Evolutionary conservation across 2,888 invertebrate genomes (phyloP).

Genomic region (Drosophila leonis): DNA sequence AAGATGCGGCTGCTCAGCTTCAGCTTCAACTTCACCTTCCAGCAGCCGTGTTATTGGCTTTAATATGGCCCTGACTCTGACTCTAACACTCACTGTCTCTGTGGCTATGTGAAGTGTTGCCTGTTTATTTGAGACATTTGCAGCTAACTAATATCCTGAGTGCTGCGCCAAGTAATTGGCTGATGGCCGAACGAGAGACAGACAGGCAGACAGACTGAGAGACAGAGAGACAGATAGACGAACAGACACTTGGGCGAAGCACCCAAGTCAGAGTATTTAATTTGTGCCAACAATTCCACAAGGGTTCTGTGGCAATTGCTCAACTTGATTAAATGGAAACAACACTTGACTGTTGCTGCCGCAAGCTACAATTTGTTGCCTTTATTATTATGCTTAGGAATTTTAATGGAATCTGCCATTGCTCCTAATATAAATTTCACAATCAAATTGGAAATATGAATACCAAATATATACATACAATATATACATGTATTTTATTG

Average conservation of each 20-base stretch:
- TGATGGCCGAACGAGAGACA: constrained; percentile 24
- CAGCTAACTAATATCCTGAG: constrained; percentile 65
- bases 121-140: constrained; percentile 61
- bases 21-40: constrained; percentile 5
- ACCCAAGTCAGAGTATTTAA: constrained; percentile 32
- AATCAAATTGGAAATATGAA: not conserved
- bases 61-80: constrained; percentile 47
- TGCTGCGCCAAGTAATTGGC: constrained; percentile 61
- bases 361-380: constrained; percentile 12
- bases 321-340: constrained; percentile 57
- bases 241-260: constrained; percentile 8
- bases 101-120: constrained; percentile 44
- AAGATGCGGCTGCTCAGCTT: constrained; percentile 28
- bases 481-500: not conserved
- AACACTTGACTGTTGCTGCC: constrained; percentile 33
- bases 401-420: constrained; percentile 4
- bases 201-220: constrained; percentile 10
- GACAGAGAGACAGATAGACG: constrained; percentile 10
- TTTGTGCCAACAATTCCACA: constrained; percentile 29
- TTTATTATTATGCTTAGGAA: not conserved
- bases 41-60: constrained; percentile 65
- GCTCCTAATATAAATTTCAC: not conserved
- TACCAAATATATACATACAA: no score
- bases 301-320: constrained; percentile 36
- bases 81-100: constrained; percentile 9